Conservation (phyloP, 2,113 vertebrate species). For the Gallinago jamesoni region DNA sequence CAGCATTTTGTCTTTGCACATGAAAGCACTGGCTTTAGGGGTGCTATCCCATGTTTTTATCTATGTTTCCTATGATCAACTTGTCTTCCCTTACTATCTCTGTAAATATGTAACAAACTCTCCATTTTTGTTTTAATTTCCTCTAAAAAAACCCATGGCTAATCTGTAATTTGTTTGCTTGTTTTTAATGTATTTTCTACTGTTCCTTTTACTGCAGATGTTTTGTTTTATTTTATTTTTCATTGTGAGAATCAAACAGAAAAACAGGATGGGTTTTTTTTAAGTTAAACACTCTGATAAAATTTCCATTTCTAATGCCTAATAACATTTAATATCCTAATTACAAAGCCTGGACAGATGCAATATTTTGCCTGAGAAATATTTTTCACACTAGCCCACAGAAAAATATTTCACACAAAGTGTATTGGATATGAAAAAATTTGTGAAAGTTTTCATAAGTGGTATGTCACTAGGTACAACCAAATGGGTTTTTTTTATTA, state of each 20-base stretch:
- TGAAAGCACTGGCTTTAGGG: background rate
- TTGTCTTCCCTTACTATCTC: background rate
- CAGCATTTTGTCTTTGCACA: background rate
- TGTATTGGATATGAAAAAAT: background rate
- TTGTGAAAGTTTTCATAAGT: background rate
- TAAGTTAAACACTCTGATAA: background rate
- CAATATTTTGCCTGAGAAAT: background rate
- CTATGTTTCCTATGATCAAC: background rate
- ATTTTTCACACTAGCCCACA: background rate
- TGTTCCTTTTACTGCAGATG: background rate
- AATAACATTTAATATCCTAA: background rate
- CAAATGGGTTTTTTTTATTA: background rate
- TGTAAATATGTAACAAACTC: background rate
- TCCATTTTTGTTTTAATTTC: background rate
- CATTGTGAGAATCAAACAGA: too few species aligned
- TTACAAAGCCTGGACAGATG: background rate
- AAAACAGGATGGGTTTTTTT: background rate
- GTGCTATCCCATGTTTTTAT: background rate
- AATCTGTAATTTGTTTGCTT: background rate
- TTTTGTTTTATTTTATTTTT: background rate
- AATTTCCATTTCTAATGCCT: background rate
- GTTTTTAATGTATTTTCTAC: rapidly evolving
- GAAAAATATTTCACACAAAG: background rate
- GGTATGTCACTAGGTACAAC: background rate
- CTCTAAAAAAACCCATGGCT: background rate